phyloP scores from a whole-genome alignment of 2,888 invertebrate species.

The Sminthurides aquaticus region DNA sequence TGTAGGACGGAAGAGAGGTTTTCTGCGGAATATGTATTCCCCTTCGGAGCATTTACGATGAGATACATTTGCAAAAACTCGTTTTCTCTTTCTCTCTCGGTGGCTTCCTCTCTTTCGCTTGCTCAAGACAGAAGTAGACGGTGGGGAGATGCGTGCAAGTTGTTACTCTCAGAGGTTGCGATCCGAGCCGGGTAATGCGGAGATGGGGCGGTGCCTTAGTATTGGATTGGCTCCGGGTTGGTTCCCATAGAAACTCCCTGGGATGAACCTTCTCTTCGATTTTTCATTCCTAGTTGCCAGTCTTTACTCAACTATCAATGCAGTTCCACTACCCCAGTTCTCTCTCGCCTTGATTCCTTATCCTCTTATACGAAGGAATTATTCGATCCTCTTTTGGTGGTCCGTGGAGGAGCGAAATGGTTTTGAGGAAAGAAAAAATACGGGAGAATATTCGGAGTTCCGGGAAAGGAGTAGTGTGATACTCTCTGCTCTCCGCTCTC shows the following conservation, averaged over 20 bases:
- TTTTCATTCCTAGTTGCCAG: conserved; percentile 28
- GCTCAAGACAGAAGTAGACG: too few relatives aligned
- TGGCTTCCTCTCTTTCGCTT: background rate
- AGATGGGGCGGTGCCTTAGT: conserved; percentile 33
- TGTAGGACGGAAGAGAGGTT: too few relatives aligned
- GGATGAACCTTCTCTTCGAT: conserved; percentile 44
- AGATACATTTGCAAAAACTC: background rate
- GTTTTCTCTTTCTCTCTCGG: background rate
- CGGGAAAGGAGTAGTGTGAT: too few relatives aligned
- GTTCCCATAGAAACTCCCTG: conserved; percentile 39
- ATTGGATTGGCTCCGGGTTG: conserved; percentile 32
- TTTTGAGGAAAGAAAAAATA: background rate
- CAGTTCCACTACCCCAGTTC: conserved; percentile 23
- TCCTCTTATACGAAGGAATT: background rate
- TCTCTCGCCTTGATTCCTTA: background rate
- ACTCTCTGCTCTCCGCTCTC: too few relatives aligned
- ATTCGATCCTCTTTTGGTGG: background rate
- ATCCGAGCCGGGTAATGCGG: conserved; percentile 12
- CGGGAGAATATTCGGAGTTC: background rate
- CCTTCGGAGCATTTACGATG: too few relatives aligned
- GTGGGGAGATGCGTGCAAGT: too few relatives aligned
- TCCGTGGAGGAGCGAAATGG: background rate
- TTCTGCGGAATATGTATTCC: too few relatives aligned
- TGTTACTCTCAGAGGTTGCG: too few relatives aligned
- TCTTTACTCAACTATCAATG: conserved; percentile 24